A percentile compares a stretch with the other conserved stretches of the same genome.
Evolutionary conservation across 92 coral and sea anemone species (phyloP).

Genomic region (Umimayanthus chanpuru): DNA sequence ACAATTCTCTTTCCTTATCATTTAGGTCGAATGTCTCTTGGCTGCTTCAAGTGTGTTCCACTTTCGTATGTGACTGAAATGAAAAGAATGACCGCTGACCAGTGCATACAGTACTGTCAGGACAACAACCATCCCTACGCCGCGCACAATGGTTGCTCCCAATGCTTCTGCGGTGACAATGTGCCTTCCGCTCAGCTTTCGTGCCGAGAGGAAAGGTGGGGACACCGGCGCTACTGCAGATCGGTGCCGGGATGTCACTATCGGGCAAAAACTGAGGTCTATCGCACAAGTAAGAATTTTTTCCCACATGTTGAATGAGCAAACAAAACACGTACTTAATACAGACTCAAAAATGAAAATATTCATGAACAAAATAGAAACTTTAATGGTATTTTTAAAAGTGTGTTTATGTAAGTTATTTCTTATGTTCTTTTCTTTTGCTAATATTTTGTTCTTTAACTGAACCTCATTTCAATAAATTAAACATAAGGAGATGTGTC

Average conservation of each 20-base stretch:
- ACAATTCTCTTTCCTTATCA: neutral
- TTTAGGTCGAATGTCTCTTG: conserved; percentile 59
- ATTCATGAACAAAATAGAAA: too few species aligned
- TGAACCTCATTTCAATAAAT: too few species aligned
- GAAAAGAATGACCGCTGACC: conserved; percentile 34
- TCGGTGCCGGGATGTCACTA: neutral
- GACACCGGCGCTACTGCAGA: neutral
- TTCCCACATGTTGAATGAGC: neutral
- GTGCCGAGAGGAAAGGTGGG: neutral
- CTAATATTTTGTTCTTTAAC: too few species aligned
- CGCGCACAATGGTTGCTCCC: conserved; percentile 49
- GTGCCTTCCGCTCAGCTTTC: neutral
- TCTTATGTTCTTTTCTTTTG: too few species aligned
- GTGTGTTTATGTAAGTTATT: too few species aligned
- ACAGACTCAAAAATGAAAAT: too few species aligned
- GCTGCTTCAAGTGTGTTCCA: conserved; percentile 52
- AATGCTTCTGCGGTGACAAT: conserved; percentile 58
- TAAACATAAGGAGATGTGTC: too few species aligned
- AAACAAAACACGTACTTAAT: neutral
- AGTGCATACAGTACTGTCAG: conserved; percentile 63
- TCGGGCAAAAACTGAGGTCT: neutral
- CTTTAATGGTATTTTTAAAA: too few species aligned
- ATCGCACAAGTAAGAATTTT: conserved; percentile 26
- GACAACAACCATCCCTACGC: conserved; percentile 65
- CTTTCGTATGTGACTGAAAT: conserved; percentile 37